Evolutionary conservation across 1,140 invertebrate genomes (phyloP).

Genomic region (Hermatobates lingyangjiaoensis): DNA sequence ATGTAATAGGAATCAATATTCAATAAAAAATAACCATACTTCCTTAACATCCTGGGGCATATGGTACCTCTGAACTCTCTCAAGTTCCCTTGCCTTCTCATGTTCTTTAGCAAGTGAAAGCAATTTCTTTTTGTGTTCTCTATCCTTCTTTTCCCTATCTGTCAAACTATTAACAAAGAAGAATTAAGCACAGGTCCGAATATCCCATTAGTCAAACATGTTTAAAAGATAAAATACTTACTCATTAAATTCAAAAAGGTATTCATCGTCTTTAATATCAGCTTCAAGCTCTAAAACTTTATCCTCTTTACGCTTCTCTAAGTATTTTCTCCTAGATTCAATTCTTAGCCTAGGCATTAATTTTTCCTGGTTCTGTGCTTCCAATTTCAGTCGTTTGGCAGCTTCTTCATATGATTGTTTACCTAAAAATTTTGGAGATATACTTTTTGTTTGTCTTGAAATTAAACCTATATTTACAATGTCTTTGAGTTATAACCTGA

Average conservation of each 20-base stretch:
- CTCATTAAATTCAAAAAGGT: conserved; percentile 74
- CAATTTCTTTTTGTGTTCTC: conserved; percentile 81
- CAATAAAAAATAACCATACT: no score
- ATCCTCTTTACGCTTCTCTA: conserved; percentile 88
- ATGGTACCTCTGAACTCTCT: conserved; percentile 79
- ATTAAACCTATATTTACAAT: neutral
- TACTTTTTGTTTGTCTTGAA: neutral
- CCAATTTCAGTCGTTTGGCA: conserved; percentile 72
- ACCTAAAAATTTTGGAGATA: conserved; percentile 28
- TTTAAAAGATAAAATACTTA: conserved; percentile 28
- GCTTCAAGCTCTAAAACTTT: conserved; percentile 90
- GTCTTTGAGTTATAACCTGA: conserved; percentile 17
- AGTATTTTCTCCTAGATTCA: conserved; percentile 82
- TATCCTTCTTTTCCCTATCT: conserved; percentile 58
- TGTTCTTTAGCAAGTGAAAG: conserved; percentile 85
- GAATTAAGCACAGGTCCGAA: neutral
- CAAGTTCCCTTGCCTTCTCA: conserved; percentile 77
- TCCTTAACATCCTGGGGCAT: conserved; percentile 69
- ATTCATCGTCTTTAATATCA: conserved; percentile 92
- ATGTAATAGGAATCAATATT: no score
- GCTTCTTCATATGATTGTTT: conserved; percentile 76
- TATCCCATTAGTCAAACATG: neutral
- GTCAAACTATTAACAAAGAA: conserved; percentile 46
- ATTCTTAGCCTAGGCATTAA: conserved; percentile 71
- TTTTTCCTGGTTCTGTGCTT: conserved; percentile 65